Evolutionary conservation across 1,140 invertebrate genomes (phyloP).

Genomic region (Penaeus japonicus): DNA sequence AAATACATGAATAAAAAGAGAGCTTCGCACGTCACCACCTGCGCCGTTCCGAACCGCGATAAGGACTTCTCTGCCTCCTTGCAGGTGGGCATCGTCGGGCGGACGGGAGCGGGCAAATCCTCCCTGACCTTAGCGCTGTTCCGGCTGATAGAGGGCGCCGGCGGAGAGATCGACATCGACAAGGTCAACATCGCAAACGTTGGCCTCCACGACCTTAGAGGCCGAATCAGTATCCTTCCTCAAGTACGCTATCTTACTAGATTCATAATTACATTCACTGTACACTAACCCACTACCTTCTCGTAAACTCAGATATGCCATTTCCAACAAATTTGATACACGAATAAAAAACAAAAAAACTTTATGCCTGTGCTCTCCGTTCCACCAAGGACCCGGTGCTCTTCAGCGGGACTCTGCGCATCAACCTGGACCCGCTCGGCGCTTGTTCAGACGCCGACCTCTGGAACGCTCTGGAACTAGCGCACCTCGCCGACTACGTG

Average conservation of each 20-base stretch:
- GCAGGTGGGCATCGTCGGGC: conserved; percentile 78
- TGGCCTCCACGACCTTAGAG: conserved; percentile 86
- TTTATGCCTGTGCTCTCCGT: not conserved
- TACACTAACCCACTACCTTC: too few relatives aligned
- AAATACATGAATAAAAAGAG: not conserved
- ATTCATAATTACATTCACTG: too few relatives aligned
- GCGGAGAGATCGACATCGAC: conserved; percentile 82
- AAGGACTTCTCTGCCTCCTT: not conserved
- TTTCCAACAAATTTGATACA: not conserved
- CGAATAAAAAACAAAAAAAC: not conserved
- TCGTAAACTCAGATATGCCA: too few relatives aligned
- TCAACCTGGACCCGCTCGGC: conserved; percentile 85
- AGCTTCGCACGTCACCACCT: not conserved
- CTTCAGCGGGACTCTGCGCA: conserved; percentile 81
- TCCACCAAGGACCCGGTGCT: conserved; percentile 67
- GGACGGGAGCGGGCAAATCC: conserved; percentile 86
- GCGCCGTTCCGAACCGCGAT: not conserved
- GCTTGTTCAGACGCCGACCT: conserved; percentile 80
- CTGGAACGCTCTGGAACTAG: conserved; percentile 83
- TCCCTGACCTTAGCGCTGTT: conserved; percentile 83
- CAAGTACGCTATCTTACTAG: conserved; percentile 72
- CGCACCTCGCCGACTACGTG: conserved; percentile 80
- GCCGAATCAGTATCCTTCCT: conserved; percentile 87
- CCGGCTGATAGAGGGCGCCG: conserved; percentile 80
- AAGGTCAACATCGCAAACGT: conserved; percentile 83